phyloP scores from a whole-genome alignment of 2,888 invertebrate species.

The Podabrus alpinus region DNA sequence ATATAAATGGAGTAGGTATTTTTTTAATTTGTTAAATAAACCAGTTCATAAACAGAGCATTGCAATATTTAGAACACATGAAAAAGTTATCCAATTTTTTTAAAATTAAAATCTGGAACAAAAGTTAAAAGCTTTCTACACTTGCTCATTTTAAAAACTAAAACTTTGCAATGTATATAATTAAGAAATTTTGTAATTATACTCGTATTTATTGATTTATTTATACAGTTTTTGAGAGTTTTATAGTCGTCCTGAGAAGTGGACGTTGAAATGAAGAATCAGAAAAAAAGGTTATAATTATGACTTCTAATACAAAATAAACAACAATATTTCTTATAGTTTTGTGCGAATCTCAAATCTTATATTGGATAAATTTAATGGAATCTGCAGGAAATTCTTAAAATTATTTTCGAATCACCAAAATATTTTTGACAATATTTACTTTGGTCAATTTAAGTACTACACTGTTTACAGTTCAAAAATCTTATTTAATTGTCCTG shows the following conservation, averaged over 20 bases:
- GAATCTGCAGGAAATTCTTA: neutral
- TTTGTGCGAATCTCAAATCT: neutral
- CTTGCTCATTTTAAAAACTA: neutral
- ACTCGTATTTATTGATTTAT: neutral
- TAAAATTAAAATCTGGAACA: neutral
- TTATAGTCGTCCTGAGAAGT: neutral
- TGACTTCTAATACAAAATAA: neutral
- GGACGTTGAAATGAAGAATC: no score
- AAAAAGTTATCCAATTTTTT: neutral
- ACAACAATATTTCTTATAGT: neutral
- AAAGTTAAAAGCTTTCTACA: neutral
- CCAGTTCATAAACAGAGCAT: neutral
- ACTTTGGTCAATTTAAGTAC: neutral
- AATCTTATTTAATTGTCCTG: slow-evolving; percentile 15
- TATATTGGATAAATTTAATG: neutral
- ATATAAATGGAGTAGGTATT: neutral
- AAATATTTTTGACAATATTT: neutral
- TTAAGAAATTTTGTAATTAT: no score
- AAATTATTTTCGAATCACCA: slow-evolving; percentile 8
- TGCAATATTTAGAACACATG: neutral
- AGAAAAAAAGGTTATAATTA: no score
- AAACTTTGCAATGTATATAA: neutral
- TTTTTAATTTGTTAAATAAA: neutral
- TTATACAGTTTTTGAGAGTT: neutral
- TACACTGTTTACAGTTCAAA: slow-evolving; percentile 15